Base-by-base conservation (phyloP, 2,797 vertebrate genomes). In the Oophaga sylvatica region DNA sequence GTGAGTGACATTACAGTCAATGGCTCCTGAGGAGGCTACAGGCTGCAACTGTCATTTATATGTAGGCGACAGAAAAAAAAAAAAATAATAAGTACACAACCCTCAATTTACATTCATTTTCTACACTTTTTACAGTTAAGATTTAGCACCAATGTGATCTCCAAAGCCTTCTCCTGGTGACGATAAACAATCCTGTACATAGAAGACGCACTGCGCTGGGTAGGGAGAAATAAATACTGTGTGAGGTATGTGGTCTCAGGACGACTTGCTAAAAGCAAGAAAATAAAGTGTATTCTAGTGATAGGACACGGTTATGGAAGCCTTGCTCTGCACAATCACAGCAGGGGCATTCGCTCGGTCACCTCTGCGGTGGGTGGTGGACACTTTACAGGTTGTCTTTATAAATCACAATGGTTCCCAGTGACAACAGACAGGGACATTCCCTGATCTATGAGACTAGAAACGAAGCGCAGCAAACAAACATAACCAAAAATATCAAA, bases 141-240 rank as follows among this genome's bases (percentile, higher is more conserved):
- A 90, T 91, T 95, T 89, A 93, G 91, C 93, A 94, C 93, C 93
- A 93, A 90, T 92, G 90, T 90, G 91, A 91, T 87, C 80, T 71
- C 78, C 81, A 79, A 86, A 80, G 68, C 79, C 31, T 70, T 41
- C 19, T 22, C 26, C 59, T 60, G 45, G 88, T 17, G 65, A 76
- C 57, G 2, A 17, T 60, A n/a, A 70, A 85, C 53, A 78, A 78
- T 48, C 41, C 26, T 86, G 71, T 78, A 86, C 79, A 81, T 57
- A 75, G 41, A 76, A 70, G 82, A 26, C 70, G 31, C 48, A 71
- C 35, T 20, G 62, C 31, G 53, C 31, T 41, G 16, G 83, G 29
- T 17, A 29, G 6, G 45, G n/a, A 76, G 22, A 77, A 89, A 81
- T 81, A 81, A 88, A 89, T 86, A 85, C 59, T 63, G 80, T 67